phyloP scores from a whole-genome alignment of 2,797 vertebrate species.

The Pipistrellus pipistrellus region DNA sequence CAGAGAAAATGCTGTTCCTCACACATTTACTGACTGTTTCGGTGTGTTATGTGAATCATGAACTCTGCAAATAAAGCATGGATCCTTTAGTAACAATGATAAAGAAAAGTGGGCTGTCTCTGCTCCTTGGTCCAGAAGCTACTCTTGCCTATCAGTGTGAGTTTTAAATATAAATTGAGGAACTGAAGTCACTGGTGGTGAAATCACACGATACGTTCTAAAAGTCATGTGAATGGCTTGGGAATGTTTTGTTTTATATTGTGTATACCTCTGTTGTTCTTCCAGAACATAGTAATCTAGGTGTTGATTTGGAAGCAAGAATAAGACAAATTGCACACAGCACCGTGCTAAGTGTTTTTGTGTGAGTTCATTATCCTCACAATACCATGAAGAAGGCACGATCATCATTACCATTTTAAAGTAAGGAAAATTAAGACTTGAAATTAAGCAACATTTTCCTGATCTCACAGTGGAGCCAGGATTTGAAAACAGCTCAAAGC shows the following conservation, averaged over 20 bases:
- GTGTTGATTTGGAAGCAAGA: background rate
- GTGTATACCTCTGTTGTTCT: background rate
- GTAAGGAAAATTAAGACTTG: background rate
- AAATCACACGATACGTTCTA: background rate
- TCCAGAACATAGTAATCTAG: background rate
- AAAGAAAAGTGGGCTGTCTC: background rate
- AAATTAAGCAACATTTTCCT: background rate
- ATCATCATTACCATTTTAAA: background rate
- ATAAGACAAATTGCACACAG: background rate
- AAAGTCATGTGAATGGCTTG: background rate
- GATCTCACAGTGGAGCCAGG: background rate
- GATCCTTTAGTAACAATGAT: background rate
- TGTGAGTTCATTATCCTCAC: background rate
- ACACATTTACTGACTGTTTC: background rate
- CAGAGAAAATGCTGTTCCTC: conserved; percentile 1
- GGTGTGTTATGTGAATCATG: background rate
- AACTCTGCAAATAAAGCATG: background rate
- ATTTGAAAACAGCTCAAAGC: background rate
- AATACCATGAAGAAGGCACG: background rate
- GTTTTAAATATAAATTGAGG: conserved; percentile 3
- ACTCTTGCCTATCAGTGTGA: background rate
- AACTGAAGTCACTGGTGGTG: background rate
- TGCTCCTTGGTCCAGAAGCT: background rate
- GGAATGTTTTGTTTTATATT: background rate
- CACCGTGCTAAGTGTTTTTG: background rate